Evolutionary conservation across 1,140 invertebrate genomes (phyloP).

Genomic region (Brachionus rotundiformis): DNA sequence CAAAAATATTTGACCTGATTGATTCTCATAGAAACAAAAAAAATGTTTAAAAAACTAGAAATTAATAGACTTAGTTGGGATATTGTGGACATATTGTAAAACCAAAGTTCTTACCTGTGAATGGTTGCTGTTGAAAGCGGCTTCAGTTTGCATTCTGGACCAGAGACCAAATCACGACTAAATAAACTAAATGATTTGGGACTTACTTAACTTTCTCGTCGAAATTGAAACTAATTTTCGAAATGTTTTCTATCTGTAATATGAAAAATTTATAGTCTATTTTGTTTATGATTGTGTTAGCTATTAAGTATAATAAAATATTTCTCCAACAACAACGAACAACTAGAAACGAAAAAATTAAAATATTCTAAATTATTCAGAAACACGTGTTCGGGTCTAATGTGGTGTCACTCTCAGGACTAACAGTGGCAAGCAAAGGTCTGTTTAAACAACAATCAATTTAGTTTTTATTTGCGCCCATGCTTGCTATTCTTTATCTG

Average conservation of each 20-base stretch:
- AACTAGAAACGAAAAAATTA: constrained; percentile 4
- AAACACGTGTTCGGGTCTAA: not conserved
- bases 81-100: too few relatives aligned
- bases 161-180: not conserved
- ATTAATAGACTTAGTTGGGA: not conserved
- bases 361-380: not conserved
- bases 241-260: constrained; percentile 12
- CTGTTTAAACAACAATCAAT: not conserved
- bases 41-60: not conserved
- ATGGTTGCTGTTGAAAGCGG: not conserved
- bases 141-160: not conserved
- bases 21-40: too few relatives aligned
- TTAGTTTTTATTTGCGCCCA: not conserved
- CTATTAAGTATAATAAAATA: constrained; percentile 8
- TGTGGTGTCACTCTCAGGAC: not conserved
- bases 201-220: not conserved
- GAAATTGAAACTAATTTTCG: not conserved
- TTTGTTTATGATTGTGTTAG: constrained; percentile 12
- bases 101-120: not conserved
- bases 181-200: not conserved
- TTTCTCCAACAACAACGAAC: constrained; percentile 4
- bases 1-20: not conserved
- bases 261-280: constrained; percentile 6
- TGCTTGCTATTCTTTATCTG: not conserved
- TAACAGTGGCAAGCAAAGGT: not conserved